Evolutionary conservation across 2,888 invertebrate genomes (phyloP), one percentile per base, ranked within the genome.

Genomic region (Ennomos fuscantarius): DNA sequence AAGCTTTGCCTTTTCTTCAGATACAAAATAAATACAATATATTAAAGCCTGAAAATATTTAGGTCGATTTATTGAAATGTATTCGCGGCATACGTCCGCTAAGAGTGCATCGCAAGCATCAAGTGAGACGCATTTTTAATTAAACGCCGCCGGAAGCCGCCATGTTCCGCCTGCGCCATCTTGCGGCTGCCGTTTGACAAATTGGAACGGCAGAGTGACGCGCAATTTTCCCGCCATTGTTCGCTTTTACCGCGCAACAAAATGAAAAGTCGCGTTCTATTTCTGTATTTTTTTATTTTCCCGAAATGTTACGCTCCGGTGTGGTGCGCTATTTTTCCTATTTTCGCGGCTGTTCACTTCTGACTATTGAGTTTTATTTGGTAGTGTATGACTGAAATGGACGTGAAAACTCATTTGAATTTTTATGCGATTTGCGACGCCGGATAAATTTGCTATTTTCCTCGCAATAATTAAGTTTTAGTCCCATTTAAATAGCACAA

Each of bases 201-300:
- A 92, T 92, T 91, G 92, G 88, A 89, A 87, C 84, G 88, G 82
- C 81, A 85, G 89, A 89, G 89, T 92, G 92, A 92, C 92, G 91
- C 90, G 91, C 90, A 91, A 91, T 91, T 91, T 91, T 89, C 88
- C 89, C 89, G 85, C 87, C 88, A 89, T 91, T 91, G 91, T 92
- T 89, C 89, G 87, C 86, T 84, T 87, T 87, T 84, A 85, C 83
- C 84, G 83, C 83, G 82, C 89, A 84, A 89, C 88, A 87, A 87
- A 90, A 92, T 92, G 91, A 92, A 90, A 92, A 90, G 86, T 88
- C 88, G 86, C 76, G 75, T 83, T 82, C 79, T 78, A 80, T 84
- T 84, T 83, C 81, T 77, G 74, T 63, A 78, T 79, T 81, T 81
- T 78, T 81, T 77, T 82, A 82, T 80, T 84, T 84, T 75, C 69